A percentile compares a stretch with the other conserved stretches of the same genome.
Evolutionary conservation across 2,797 vertebrate species (phyloP).

Genomic region (Etheostoma perlongum): DNA sequence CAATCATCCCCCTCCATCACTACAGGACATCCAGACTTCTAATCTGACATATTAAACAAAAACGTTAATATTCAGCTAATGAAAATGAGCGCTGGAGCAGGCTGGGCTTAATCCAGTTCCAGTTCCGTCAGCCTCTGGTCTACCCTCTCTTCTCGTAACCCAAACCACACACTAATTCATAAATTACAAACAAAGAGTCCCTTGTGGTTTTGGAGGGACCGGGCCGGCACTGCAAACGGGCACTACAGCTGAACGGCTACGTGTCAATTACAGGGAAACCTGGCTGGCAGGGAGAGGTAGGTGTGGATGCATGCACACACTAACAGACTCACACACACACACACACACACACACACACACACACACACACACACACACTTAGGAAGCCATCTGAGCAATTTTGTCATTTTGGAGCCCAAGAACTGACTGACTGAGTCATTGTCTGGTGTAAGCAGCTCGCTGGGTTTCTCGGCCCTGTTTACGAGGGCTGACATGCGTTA

Average conservation of each 20-base stretch:
- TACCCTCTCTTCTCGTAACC: slow-evolving; percentile 63
- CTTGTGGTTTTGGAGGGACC: slow-evolving; percentile 80
- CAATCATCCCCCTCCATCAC: slow-evolving; percentile 32
- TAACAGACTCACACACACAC: slow-evolving; percentile 29
- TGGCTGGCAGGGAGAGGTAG: slow-evolving; percentile 54
- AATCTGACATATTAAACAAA: slow-evolving; percentile 61
- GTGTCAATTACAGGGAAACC: slow-evolving; percentile 65
- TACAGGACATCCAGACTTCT: slow-evolving; percentile 27
- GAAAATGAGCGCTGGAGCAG: slow-evolving; percentile 25
- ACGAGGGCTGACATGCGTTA: slow-evolving; percentile 41
- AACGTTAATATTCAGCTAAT: slow-evolving; percentile 45
- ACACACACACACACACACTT: slow-evolving; percentile 19
- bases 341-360: slow-evolving; percentile 3
- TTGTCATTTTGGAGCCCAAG: slow-evolving; percentile 34
- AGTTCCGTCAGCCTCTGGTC: slow-evolving; percentile 39
- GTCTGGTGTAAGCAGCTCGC: slow-evolving; percentile 32
- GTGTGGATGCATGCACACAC: slow-evolving; percentile 51
- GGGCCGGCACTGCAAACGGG: slow-evolving; percentile 46
- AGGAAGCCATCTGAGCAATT: slow-evolving; percentile 56
- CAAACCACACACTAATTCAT: slow-evolving; percentile 79
- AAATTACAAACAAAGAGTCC: slow-evolving; percentile 81
- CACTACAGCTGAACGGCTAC: slow-evolving; percentile 40
- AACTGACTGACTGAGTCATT: slow-evolving; percentile 59
- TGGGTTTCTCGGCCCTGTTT: slow-evolving; percentile 35
- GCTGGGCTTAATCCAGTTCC: slow-evolving; percentile 45